Conservation (phyloP, 1,140 invertebrate species). For the Platyura marginata region DNA sequence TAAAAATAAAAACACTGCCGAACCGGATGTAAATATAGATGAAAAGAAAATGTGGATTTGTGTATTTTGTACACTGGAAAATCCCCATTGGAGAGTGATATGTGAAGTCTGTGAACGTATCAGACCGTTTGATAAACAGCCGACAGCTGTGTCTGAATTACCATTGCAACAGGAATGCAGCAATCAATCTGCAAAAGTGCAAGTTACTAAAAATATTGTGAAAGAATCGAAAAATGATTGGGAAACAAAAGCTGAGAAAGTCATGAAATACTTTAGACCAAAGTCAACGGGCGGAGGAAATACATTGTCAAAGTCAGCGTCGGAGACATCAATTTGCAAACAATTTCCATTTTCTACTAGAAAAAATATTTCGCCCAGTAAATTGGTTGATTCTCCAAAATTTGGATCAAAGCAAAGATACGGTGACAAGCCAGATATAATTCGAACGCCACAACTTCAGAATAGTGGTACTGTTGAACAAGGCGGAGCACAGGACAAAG, state of each 20-base stretch:
- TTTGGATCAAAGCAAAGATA: neutral
- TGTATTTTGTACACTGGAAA: constrained; percentile 31
- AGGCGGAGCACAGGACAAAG: no score
- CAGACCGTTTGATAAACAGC: constrained; percentile 14
- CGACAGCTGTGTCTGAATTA: no score
- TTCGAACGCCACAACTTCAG: neutral
- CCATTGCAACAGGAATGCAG: no score
- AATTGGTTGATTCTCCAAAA: neutral
- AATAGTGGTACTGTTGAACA: neutral
- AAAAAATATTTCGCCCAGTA: neutral
- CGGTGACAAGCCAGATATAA: neutral
- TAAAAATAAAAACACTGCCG: neutral
- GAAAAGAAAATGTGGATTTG: constrained; percentile 25
- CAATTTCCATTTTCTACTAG: neutral
- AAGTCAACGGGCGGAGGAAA: neutral
- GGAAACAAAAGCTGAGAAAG: constrained; percentile 2
- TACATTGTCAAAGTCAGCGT: constrained; percentile 2
- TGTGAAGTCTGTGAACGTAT: constrained; percentile 32
- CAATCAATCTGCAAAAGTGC: no score
- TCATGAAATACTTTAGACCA: constrained; percentile 3
- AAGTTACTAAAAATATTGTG: neutral
- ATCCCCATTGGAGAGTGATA: constrained; percentile 32
- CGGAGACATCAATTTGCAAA: constrained; percentile 1
- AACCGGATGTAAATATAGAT: neutral
- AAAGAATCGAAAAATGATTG: neutral